Evolutionary conservation across 2,797 vertebrate species (phyloP).

Genomic region (Neostethus bicornis): DNA sequence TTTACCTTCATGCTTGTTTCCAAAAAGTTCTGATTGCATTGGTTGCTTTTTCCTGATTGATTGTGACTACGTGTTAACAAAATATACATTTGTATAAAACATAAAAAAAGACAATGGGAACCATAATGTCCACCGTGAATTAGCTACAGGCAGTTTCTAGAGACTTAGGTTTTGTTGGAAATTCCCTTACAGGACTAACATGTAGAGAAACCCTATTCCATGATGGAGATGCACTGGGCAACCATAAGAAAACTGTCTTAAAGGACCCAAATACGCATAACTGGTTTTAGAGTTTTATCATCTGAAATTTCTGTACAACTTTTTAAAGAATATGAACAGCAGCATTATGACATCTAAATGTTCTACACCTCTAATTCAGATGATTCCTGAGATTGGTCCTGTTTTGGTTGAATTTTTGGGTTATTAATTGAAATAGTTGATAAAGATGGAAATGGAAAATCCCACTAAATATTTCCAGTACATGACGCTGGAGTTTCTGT

Average conservation of each 20-base stretch:
- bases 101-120: constrained; percentile 4
- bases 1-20: constrained; percentile 4
- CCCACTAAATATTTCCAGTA: neutral
- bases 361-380: constrained; percentile 23
- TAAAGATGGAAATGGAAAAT: neutral
- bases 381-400: constrained; percentile 61
- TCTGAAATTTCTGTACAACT: constrained; percentile 8
- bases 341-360: constrained; percentile 23
- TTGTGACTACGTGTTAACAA: constrained; percentile 26
- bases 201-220: constrained; percentile 4
- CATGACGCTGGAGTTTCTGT: neutral
- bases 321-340: constrained; percentile 35
- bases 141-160: constrained; percentile 28
- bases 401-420: constrained; percentile 25
- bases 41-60: constrained; percentile 23
- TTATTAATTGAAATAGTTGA: neutral
- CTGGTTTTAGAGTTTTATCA: constrained; percentile 13
- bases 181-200: constrained; percentile 3
- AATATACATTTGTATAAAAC: constrained; percentile 21
- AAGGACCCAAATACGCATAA: constrained; percentile 19
- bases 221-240: constrained; percentile 1
- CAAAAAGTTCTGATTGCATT: constrained; percentile 7
- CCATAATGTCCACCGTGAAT: constrained; percentile 13
- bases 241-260: constrained; percentile 13
- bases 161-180: constrained; percentile 32